Base-by-base conservation (phyloP, 2,888 invertebrate species). In the Eupithecia dodoneata region DNA sequence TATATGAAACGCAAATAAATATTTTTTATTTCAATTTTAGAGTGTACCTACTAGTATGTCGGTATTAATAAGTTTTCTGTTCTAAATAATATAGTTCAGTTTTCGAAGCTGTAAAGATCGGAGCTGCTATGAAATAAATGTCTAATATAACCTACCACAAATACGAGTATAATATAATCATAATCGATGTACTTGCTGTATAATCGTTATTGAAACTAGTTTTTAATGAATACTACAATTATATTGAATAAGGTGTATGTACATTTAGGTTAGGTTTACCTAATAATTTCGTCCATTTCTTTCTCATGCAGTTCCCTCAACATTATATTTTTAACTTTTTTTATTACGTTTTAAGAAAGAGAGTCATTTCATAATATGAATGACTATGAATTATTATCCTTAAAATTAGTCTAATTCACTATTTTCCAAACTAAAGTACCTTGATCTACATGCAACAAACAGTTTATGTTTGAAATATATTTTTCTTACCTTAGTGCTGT, bases 111-210 rank as follows among this genome's bases (percentile, higher is more conserved):
- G 81, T 71, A 80, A 52, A 74, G 13, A 81, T 83, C 82, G 83
- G 82, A 83, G 84, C 81, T 82, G 83, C 87, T 87, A 84, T 84
- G 85, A 85, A 86, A 90, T 93, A 88, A 87, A 89, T 88, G 93
- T 93, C 93, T 94, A 94, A 92, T 92, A 92, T 89, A 69, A 18
- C 70, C 70, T 70, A 91, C 89, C 92, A 91, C 91, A 93, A 91
- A 92, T 93, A n/a, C 10, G n/a, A 63, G 63, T 63, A 30, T 63
- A 63, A 63, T 63, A 30, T 59, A 86, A 85, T 83, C 83, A 85
- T 84, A 84, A 86, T 85, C 81, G 83, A 85, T 83, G 83, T 85
- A 83, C 85, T 70, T 70, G 70, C 70, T 85, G 72, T 76, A 75
- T 81, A 80, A 84, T 83, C 82, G 84, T 85, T 86, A 85, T 83